Percentiles rank a stretch among this genome's conserved stretches.
These are phyloP conservation scores for Bubalus kerabau DNA, from an alignment of 2,113 vertebrate genomes.

Conservation along the genomic window DNA sequence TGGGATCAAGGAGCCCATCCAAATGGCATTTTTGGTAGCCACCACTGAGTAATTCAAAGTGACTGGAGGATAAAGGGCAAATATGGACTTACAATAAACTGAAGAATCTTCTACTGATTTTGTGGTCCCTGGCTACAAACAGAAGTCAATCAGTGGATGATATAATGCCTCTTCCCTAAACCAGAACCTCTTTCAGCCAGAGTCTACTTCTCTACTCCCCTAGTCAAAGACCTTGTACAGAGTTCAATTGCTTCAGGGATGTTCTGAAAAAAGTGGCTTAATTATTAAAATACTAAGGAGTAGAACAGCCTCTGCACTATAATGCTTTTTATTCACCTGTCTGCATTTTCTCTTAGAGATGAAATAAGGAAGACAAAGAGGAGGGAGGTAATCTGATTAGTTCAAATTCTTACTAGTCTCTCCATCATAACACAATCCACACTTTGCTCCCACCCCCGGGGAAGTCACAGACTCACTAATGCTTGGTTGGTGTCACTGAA, in stretches of 20 bases:
- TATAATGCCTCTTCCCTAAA: background rate
- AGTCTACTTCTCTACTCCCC: background rate
- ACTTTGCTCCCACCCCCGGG: background rate
- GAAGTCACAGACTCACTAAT: constrained; percentile 83
- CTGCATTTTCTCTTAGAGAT: background rate
- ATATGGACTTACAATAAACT: background rate
- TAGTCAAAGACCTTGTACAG: background rate
- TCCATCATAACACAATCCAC: background rate
- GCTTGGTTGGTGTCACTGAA: constrained; percentile 98
- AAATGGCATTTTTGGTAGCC: background rate
- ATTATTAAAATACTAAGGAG: background rate
- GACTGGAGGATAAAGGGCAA: background rate
- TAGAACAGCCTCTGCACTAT: background rate
- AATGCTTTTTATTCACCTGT: constrained; percentile 2
- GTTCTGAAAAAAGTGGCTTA: constrained; percentile 23
- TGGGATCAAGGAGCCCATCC: background rate
- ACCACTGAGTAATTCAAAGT: background rate
- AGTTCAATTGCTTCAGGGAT: background rate
- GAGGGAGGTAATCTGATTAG: background rate
- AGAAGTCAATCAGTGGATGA: background rate
- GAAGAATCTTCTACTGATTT: background rate
- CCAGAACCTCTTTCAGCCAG: background rate
- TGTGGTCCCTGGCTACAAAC: background rate
- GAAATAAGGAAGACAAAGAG: constrained; percentile 26
- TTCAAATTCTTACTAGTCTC: background rate